Evolutionary conservation across 2,113 vertebrate genomes (phyloP).

Genomic region (Myxocyprinus asiaticus): DNA sequence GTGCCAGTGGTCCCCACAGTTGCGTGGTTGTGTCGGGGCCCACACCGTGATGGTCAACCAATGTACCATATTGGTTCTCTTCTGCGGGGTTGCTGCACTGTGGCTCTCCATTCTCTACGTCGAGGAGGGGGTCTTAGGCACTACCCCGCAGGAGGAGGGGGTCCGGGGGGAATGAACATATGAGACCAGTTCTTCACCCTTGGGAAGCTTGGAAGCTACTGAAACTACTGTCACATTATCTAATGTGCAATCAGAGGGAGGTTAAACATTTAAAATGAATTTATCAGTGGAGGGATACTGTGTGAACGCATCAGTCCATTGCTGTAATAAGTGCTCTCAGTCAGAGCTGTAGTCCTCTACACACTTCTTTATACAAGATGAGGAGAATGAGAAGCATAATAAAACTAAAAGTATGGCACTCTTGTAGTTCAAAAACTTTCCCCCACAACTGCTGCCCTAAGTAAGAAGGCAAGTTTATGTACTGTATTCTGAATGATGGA

Average conservation of each 20-base stretch:
- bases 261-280: not conserved
- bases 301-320: too few relatives aligned
- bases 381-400: too few relatives aligned
- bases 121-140: constrained; percentile 81
- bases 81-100: constrained; percentile 93
- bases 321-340: not conserved
- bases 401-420: not conserved
- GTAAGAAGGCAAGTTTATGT: not conserved
- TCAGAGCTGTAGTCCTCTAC: not conserved
- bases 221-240: too few relatives aligned
- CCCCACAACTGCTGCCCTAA: not conserved
- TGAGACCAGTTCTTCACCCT: constrained; percentile 40
- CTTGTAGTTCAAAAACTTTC: not conserved
- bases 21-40: constrained; percentile 91
- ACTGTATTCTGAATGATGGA: not conserved
- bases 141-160: constrained; percentile 78
- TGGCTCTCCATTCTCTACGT: constrained; percentile 92
- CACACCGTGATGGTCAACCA: constrained; percentile 83
- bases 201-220: not conserved
- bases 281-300: not conserved
- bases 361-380: constrained; percentile 10
- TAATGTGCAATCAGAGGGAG: not conserved
- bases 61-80: constrained; percentile 95
- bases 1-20: constrained; percentile 92
- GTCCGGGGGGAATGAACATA: constrained; percentile 71